Evolutionary conservation across 1,140 invertebrate species (phyloP).

Genomic region (Aphaenogaster rudis): DNA sequence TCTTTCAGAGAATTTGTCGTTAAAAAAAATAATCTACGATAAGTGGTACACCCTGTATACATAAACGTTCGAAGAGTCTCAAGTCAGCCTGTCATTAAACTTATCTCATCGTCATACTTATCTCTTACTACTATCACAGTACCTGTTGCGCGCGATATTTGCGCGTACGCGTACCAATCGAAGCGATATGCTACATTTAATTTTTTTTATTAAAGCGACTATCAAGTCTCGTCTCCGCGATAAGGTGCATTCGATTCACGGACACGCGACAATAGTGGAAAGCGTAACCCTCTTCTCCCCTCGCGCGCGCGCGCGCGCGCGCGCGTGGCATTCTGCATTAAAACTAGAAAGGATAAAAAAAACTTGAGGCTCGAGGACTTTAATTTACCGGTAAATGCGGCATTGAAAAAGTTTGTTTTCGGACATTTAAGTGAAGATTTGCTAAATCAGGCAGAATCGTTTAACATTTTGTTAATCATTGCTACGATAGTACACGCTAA

Average conservation of each 20-base stretch:
- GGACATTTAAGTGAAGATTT: background rate
- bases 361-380: too few species aligned
- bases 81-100: slow-evolving; percentile 9
- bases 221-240: background rate
- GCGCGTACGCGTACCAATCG: background rate
- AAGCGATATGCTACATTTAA: background rate
- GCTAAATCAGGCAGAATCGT: background rate
- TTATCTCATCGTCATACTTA: slow-evolving; percentile 62
- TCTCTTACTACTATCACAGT: slow-evolving; percentile 59
- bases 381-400: background rate
- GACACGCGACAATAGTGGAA: background rate
- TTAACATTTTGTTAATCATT: background rate
- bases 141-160: background rate
- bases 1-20: background rate
- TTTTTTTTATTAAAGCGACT: background rate
- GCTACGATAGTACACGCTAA: background rate
- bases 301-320: too few species aligned
- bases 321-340: background rate
- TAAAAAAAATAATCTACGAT: background rate
- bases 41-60: background rate
- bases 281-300: too few species aligned
- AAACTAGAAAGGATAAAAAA: background rate
- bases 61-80: background rate
- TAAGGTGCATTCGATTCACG: slow-evolving; percentile 12
- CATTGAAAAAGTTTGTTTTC: background rate